Evolutionary conservation across 2,888 invertebrate genomes (phyloP), one percentile per base, ranked within the genome.

Genomic region (Aphrophora alni): DNA sequence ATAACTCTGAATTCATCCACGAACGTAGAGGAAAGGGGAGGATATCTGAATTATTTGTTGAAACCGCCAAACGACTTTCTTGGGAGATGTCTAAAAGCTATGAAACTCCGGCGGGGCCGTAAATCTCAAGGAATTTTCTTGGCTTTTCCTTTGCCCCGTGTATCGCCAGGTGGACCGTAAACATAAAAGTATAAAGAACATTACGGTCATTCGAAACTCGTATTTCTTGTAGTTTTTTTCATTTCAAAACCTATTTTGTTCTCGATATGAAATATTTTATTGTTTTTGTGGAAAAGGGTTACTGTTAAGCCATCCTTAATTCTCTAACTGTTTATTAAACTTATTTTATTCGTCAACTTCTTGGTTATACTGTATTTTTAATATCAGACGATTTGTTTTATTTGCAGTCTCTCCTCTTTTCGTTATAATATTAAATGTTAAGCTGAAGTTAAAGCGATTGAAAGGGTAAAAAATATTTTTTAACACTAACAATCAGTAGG

Each of bases 1-100:
- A 59, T 59, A 59, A 59, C 59, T 59, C 59, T 59, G 59, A 59
- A 59, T 59, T 59, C 59, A 59, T 59, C 59, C 59, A 14, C 59
- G 21, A 21, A 59, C 59, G 4, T 3, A 33, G n/a, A n/a, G n/a
- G 17, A 44, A 14, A 4, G 21, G 21, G 14, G n/a, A 4, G 59
- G 21, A 21, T 59, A 3, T 21, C 21, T 59, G 59, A 59, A 59
- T 59, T 59, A 59, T 59, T 59, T 21, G 59, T 59, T 59, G 59
- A n/a, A 59, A 59, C 59, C 59, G 59, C 59, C 59, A 21, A 59
- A 59, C 59, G 59, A 59, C 59, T 21, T 59, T 14, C 59, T 59
- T 59, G 59, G 59, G 59, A 59, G 59, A 59, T 59, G 59, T 59
- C 5, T 59, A 59, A 59, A 59, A 59, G 59, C 59, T 21, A 59